These are phyloP conservation scores for Gasterosteus aculeatus DNA, from an alignment of 2,113 vertebrate genomes.

Conservation along the genomic window DNA sequence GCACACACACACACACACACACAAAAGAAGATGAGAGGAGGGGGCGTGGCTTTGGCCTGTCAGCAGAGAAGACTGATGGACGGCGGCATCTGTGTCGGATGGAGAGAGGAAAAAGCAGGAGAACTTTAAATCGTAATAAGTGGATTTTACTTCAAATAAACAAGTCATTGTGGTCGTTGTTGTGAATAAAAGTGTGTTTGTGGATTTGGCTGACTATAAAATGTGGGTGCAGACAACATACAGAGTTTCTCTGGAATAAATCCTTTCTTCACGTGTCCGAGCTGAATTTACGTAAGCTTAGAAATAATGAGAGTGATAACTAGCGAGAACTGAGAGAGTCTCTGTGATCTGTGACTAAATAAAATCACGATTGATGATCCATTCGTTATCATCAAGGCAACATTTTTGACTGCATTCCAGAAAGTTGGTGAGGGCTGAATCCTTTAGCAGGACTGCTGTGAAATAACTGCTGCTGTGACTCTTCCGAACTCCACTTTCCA, in stretches of 20 bases:
- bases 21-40: constrained; percentile 35
- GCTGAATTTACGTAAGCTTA: no score
- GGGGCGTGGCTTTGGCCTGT: constrained; percentile 44
- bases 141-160: neutral
- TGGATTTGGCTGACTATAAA: neutral
- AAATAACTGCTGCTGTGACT: neutral
- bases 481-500: constrained; percentile 10
- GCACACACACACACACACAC: constrained; percentile 25
- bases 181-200: neutral
- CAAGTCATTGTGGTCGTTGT: neutral
- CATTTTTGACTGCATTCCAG: neutral
- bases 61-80: constrained; percentile 49
- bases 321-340: no score
- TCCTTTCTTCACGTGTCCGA: no score
- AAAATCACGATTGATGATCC: no score
- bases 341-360: no score
- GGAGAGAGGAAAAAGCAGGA: neutral
- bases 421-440: neutral
- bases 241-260: no score
- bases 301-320: no score
- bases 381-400: no score
- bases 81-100: constrained; percentile 48
- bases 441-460: neutral
- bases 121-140: neutral
- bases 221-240: neutral